Percentiles rank a stretch among this genome's conserved stretches.
Conservation (phyloP, 2,888 invertebrate species). For the Drosophila pseudotalamancana region DNA sequence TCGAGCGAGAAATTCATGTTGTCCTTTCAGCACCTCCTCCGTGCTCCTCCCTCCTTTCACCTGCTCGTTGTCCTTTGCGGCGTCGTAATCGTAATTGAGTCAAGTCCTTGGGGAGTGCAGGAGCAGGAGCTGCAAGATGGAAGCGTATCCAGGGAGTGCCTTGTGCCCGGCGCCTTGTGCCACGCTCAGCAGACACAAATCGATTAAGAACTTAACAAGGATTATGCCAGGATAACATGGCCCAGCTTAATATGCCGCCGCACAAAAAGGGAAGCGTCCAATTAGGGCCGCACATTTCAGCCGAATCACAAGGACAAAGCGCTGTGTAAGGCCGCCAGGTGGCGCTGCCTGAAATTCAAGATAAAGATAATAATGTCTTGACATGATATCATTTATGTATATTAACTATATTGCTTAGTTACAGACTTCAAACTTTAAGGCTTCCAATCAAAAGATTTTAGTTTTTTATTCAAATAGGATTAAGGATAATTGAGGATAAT, state of each 20-base stretch:
- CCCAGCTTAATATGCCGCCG: conserved; percentile 48
- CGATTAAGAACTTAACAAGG: conserved; percentile 74
- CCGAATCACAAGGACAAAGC: conserved; percentile 18
- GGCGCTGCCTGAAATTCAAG: not conserved
- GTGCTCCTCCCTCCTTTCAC: not conserved
- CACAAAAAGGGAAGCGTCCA: conserved; percentile 39
- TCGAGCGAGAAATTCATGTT: conserved; percentile 34
- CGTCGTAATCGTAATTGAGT: conserved; percentile 71
- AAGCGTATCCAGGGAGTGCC: conserved; percentile 4
- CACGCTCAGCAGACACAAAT: conserved; percentile 51
- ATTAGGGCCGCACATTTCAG: conserved; percentile 47
- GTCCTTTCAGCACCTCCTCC: not conserved
- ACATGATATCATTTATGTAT: conserved; percentile 9
- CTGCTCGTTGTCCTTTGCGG: conserved; percentile 12
- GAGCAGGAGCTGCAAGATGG: not conserved
- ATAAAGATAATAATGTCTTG: conserved; percentile 1
- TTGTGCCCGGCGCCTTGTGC: conserved; percentile 9
- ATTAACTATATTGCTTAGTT: not conserved
- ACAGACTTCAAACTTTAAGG: not conserved
- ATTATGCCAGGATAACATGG: conserved; percentile 56
- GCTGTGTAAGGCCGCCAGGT: conserved; percentile 23
- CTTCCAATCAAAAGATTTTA: not conserved
- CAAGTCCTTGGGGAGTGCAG: conserved; percentile 27
- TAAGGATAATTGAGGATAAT: no score
- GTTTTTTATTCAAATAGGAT: not conserved